Conservation (phyloP, 2,888 invertebrate species). For the Coenonympha arcania region DNA sequence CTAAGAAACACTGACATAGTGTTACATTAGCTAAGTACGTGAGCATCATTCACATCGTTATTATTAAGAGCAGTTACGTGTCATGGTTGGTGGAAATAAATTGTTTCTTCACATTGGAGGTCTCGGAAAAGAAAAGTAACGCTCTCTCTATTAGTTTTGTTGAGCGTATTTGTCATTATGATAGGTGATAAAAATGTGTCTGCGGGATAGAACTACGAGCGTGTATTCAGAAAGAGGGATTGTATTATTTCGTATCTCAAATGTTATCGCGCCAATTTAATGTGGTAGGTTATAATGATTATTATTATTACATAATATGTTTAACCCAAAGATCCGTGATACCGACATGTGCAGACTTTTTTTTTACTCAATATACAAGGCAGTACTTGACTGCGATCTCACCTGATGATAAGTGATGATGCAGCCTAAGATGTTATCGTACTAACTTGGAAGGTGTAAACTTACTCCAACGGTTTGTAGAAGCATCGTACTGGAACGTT, state of each 20-base stretch:
- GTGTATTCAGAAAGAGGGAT: neutral
- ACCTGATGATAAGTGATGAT: too few species aligned
- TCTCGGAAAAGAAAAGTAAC: constrained; percentile 20
- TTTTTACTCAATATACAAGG: too few species aligned
- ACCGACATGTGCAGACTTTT: too few species aligned
- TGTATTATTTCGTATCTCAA: neutral
- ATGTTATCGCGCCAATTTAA: too few species aligned
- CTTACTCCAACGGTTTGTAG: too few species aligned
- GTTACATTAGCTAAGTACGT: constrained; percentile 58
- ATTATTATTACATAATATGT: too few species aligned
- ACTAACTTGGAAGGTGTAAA: too few species aligned
- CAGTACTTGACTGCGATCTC: too few species aligned
- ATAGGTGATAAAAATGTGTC: constrained; percentile 3
- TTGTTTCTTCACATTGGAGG: constrained; percentile 24
- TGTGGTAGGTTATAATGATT: too few species aligned
- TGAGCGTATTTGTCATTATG: constrained; percentile 14
- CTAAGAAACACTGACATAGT: constrained; percentile 41
- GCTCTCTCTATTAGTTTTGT: constrained; percentile 30
- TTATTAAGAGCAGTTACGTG: constrained; percentile 34
- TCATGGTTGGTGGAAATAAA: constrained; percentile 32
- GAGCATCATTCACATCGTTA: constrained; percentile 46
- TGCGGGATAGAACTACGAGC: neutral
- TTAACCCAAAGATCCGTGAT: too few species aligned
- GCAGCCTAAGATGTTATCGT: too few species aligned
- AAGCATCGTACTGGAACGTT: too few species aligned